phyloP scores from a whole-genome alignment of 2,888 invertebrate species.

The Pseudococcus longispinus region DNA sequence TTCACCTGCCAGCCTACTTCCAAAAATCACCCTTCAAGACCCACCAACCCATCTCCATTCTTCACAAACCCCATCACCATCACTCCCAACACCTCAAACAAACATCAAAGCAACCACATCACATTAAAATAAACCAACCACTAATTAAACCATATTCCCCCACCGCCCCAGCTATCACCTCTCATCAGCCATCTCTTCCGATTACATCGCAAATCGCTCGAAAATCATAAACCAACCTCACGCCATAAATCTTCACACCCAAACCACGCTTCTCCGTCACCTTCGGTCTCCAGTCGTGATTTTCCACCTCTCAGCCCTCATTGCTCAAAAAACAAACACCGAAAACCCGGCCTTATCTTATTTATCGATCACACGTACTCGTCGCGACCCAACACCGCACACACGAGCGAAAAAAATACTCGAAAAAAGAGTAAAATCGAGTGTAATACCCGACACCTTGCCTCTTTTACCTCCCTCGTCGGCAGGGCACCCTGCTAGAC shows the following conservation, averaged over 20 bases:
- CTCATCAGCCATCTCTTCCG: background rate
- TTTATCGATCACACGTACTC: background rate
- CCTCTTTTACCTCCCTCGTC: background rate
- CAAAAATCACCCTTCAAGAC: too few species aligned
- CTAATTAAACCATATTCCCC: background rate
- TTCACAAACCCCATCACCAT: too few species aligned
- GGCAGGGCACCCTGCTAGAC: slow-evolving; percentile 14
- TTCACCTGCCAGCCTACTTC: too few species aligned
- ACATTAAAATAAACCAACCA: background rate
- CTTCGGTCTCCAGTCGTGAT: background rate
- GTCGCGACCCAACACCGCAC: background rate
- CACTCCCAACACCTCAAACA: background rate
- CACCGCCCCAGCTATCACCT: background rate
- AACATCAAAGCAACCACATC: background rate
- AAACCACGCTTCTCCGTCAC: background rate
- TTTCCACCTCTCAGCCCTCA: background rate
- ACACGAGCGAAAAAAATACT: background rate
- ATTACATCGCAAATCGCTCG: background rate
- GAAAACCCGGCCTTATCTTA: background rate
- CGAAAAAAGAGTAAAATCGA: background rate
- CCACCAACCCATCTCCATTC: too few species aligned
- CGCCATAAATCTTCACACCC: background rate
- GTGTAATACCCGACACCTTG: background rate
- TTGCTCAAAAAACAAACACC: background rate
- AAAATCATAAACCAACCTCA: background rate